These are phyloP conservation scores for Labrus mixtus DNA, from an alignment of 2,113 vertebrate genomes.

Conservation along the genomic window DNA sequence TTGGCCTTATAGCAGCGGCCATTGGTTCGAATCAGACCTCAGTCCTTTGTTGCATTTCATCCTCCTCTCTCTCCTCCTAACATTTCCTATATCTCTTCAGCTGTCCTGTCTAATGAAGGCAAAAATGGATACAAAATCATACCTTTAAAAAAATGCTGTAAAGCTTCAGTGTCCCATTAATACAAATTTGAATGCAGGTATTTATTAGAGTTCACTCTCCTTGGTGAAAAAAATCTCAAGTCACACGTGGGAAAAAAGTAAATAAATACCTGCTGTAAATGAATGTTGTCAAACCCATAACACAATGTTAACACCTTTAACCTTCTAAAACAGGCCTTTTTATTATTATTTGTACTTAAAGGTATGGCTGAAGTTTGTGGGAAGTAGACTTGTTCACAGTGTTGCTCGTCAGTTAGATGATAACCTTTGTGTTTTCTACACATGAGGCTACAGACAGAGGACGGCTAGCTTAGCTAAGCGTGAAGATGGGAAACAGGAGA, in stretches of 20 bases:
- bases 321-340: not conserved
- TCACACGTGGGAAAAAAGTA: not conserved
- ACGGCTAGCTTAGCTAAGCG: not conserved
- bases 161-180: conserved; percentile 32
- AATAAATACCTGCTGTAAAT: conserved; percentile 1
- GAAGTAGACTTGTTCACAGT: too few relatives aligned
- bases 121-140: too few relatives aligned
- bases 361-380: not conserved
- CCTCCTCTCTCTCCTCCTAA: too few relatives aligned
- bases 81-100: too few relatives aligned
- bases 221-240: not conserved
- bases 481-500: not conserved
- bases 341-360: not conserved
- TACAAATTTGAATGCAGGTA: conserved; percentile 11
- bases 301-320: not conserved
- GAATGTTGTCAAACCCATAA: not conserved
- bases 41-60: too few relatives aligned
- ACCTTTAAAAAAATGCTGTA: conserved; percentile 1
- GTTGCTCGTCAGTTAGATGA: too few relatives aligned
- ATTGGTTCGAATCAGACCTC: too few relatives aligned
- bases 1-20: too few relatives aligned
- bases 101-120: too few relatives aligned
- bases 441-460: not conserved
- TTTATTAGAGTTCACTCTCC: not conserved
- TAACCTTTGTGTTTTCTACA: not conserved